Conservation (phyloP, 2,113 vertebrate genomes). For the Dermatemys mawii region DNA sequence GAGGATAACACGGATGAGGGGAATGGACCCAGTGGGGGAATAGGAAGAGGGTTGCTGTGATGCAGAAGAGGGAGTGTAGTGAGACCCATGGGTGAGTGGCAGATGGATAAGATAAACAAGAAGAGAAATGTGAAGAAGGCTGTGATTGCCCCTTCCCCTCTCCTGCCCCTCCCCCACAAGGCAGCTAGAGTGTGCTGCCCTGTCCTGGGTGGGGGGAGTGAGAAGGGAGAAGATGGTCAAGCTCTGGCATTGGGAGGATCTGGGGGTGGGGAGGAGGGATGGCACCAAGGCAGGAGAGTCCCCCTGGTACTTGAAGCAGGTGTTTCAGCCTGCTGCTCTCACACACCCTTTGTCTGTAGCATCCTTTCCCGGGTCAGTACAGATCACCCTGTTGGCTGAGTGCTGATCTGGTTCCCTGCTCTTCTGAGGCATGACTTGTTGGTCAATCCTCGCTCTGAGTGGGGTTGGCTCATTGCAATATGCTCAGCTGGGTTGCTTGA, state of each 20-base stretch:
- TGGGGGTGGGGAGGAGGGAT: fast-evolving
- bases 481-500: not conserved
- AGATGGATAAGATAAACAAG: not conserved
- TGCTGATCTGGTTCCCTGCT: not conserved
- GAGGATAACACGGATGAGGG: not conserved
- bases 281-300: not conserved
- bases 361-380: not conserved
- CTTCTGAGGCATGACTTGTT: not conserved
- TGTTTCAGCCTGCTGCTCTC: not conserved
- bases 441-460: not conserved
- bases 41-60: not conserved
- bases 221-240: not conserved
- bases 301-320: not conserved
- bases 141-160: not conserved
- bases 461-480: not conserved
- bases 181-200: not conserved
- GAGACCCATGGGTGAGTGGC: no score
- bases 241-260: not conserved
- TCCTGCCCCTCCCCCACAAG: not conserved
- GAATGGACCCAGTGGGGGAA: not conserved
- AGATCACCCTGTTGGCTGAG: not conserved
- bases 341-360: not conserved
- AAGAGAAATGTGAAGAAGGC: not conserved
- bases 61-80: not conserved
- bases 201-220: no score